Conservation (phyloP, 2,113 vertebrate species). For the Myotis davidii region DNA sequence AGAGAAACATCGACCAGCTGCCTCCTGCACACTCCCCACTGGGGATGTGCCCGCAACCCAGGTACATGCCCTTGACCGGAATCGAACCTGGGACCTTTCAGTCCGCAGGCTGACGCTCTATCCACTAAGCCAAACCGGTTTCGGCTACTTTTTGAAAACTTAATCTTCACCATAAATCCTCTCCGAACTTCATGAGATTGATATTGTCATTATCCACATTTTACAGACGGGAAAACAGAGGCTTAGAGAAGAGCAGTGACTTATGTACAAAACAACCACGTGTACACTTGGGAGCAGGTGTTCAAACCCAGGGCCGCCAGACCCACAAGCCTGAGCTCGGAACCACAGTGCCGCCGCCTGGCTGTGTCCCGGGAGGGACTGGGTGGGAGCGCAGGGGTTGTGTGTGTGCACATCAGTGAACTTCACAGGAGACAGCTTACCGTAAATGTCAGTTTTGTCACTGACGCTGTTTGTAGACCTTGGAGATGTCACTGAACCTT, state of each 20-base stretch:
- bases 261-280: background rate
- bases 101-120: too few relatives aligned
- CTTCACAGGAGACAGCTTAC: background rate
- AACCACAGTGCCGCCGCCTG: rapidly evolving
- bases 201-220: background rate
- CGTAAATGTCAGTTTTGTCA: background rate
- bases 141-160: background rate
- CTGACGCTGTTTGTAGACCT: background rate
- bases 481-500: background rate
- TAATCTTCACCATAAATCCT: background rate
- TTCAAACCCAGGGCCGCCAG: background rate
- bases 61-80: too few relatives aligned
- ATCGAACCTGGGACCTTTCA: too few relatives aligned
- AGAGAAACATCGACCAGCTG: too few relatives aligned
- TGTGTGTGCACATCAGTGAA: background rate
- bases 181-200: too few relatives aligned
- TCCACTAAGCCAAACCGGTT: too few relatives aligned
- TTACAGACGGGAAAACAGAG: background rate
- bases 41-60: too few relatives aligned
- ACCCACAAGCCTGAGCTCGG: too few relatives aligned
- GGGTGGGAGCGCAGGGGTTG: background rate
- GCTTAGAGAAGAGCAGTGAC: background rate
- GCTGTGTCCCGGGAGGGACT: too few relatives aligned
- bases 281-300: background rate
- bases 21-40: too few relatives aligned